These are phyloP conservation scores for Diadema setosum DNA, from an alignment of 35 echinoderm and acorn worm species.

Conservation along the genomic window DNA sequence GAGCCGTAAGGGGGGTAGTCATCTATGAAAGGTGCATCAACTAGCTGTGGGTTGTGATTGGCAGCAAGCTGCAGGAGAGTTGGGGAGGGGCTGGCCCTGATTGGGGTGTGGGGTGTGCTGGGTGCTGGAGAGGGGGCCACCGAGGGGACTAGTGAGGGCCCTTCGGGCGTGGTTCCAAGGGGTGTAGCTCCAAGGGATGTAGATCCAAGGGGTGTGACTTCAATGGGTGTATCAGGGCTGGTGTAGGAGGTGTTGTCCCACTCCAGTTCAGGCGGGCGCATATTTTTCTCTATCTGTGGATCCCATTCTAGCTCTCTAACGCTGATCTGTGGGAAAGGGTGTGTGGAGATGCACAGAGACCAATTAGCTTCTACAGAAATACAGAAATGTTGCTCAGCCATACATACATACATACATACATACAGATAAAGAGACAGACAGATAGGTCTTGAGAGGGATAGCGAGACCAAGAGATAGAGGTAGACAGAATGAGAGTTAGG, in stretches of 20 bases:
- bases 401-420: too few species aligned
- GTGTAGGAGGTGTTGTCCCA: constrained; percentile 13
- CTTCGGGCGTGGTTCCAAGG: too few species aligned
- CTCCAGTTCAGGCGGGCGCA: neutral
- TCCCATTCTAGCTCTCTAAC: constrained; percentile 15
- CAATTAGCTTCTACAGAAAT: too few species aligned
- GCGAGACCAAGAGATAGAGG: too few species aligned
- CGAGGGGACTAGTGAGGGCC: too few species aligned
- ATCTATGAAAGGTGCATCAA: neutral
- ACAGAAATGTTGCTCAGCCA: too few species aligned
- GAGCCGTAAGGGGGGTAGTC: neutral
- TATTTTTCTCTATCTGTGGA: constrained; percentile 7
- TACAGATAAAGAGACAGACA: too few species aligned
- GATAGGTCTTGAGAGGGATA: too few species aligned
- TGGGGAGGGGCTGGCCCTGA: neutral
- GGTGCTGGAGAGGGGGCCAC: neutral
- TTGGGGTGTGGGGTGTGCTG: neutral
- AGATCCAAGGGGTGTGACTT: neutral
- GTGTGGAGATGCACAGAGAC: too few species aligned
- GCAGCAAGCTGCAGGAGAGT: neutral
- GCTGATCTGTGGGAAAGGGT: neutral
- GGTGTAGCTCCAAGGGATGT: neutral
- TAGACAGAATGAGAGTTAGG: too few species aligned
- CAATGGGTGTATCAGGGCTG: neutral
- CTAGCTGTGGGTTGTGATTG: neutral